phyloP scores from a whole-genome alignment of 2,113 vertebrate genomes.

The Astur gentilis region DNA sequence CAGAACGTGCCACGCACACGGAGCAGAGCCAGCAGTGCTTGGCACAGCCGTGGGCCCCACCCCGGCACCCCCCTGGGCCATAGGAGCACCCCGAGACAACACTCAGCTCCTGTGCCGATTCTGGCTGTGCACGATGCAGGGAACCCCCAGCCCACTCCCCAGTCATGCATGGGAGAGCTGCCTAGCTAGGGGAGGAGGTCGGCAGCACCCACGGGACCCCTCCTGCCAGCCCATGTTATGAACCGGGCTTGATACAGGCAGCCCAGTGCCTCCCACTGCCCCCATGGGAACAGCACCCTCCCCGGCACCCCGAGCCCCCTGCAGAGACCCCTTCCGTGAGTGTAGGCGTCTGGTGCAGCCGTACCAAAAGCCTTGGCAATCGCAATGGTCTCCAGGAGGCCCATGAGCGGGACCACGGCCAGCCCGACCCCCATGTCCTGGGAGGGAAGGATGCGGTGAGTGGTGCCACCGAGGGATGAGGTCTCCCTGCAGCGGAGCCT shows the following conservation, averaged over 20 bases:
- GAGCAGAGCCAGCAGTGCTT: rapidly evolving
- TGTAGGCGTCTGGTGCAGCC: neutral
- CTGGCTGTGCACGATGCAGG: rapidly evolving
- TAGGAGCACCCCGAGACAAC: neutral
- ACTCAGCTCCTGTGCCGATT: neutral
- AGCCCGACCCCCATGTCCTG: constrained; percentile 88
- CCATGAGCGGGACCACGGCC: constrained; percentile 90
- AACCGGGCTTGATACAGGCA: rapidly evolving
- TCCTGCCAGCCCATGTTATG: neutral
- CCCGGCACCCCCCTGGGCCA: rapidly evolving
- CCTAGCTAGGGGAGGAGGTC: too few relatives aligned
- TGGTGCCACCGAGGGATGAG: rapidly evolving
- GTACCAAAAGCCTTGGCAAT: constrained; percentile 95
- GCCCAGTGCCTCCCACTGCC: neutral
- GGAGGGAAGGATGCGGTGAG: neutral
- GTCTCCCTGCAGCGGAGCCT: neutral
- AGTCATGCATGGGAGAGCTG: rapidly evolving
- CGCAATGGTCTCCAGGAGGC: constrained; percentile 89
- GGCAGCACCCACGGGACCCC: rapidly evolving
- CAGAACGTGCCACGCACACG: rapidly evolving
- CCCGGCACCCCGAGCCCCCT: neutral
- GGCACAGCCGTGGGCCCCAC: neutral
- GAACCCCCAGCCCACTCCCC: neutral
- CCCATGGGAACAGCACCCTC: neutral
- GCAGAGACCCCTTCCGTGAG: rapidly evolving